Conservation (phyloP, 1,140 invertebrate genomes). For the Doryteuthis pealeii region DNA sequence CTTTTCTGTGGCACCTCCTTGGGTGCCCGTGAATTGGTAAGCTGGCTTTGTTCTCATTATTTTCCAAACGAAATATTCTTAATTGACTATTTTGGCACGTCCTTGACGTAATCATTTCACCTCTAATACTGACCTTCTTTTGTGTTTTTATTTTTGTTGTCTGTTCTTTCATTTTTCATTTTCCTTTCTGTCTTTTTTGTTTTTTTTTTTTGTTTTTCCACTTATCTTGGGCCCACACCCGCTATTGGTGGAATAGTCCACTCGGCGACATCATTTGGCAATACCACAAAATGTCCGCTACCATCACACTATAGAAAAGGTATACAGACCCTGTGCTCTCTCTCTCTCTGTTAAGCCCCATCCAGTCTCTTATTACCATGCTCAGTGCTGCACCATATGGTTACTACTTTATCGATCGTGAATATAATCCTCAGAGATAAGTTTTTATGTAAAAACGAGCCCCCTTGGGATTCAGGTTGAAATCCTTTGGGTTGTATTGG, state of each 20-base stretch:
- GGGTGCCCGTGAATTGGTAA: constrained; percentile 97
- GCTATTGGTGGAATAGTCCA: constrained; percentile 75
- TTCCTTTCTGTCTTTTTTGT: too few species aligned
- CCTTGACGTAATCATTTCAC: constrained; percentile 99
- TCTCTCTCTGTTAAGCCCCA: constrained; percentile 81
- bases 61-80: constrained; percentile 92
- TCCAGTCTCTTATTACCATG: constrained; percentile 96
- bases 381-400: constrained; percentile 98
- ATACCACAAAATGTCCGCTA: constrained; percentile 97
- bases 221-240: constrained; percentile 67
- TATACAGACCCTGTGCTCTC: constrained; percentile 80
- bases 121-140: constrained; percentile 87
- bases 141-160: too few species aligned
- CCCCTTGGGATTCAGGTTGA: constrained; percentile 82
- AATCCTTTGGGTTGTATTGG: constrained; percentile 92
- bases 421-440: constrained; percentile 97
- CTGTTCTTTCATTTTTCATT: too few species aligned
- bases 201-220: too few species aligned
- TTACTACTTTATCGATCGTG: constrained; percentile 98
- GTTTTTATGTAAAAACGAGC: constrained; percentile 97
- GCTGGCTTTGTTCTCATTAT: constrained; percentile 98
- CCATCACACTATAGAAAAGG: constrained; percentile 95
- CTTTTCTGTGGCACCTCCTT: constrained; percentile 94
- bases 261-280: constrained; percentile 94
- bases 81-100: constrained; percentile 78